Conservation (phyloP, 2,888 invertebrate genomes). For the Synergus gifuensis region DNA sequence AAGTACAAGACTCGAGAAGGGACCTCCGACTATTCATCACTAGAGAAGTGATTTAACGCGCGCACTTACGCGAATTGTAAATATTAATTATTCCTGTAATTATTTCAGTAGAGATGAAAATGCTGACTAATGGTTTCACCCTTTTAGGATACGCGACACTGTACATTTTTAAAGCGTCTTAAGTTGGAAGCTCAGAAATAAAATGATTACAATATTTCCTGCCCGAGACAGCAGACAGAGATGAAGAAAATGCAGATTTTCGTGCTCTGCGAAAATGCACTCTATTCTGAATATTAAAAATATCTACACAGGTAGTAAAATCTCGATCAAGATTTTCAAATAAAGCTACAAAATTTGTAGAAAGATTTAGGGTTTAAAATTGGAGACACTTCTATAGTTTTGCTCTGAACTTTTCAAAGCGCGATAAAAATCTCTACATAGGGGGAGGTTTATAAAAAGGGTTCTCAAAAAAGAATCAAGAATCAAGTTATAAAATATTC, state of each 20-base stretch:
- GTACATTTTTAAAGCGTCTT: not conserved
- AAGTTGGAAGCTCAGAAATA: not conserved
- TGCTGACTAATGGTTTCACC: conserved; percentile 32
- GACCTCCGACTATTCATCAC: conserved; percentile 23
- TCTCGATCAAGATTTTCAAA: too few species aligned
- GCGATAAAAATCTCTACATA: too few species aligned
- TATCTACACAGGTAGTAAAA: too few species aligned
- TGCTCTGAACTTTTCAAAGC: too few species aligned
- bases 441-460: too few species aligned
- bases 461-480: not conserved
- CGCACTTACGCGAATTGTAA: conserved; percentile 17
- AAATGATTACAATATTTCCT: conserved; percentile 4
- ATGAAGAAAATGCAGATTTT: not conserved
- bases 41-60: conserved; percentile 20
- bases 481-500: not conserved
- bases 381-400: too few species aligned
- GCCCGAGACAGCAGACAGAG: not conserved
- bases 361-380: too few species aligned
- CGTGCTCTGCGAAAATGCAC: not conserved
- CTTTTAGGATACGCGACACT: not conserved
- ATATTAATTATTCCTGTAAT: conserved; percentile 34
- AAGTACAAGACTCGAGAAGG: conserved; percentile 32
- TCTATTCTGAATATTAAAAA: not conserved
- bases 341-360: too few species aligned
- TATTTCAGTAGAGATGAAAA: conserved; percentile 23